phyloP scores from a whole-genome alignment of 92 coral and sea anemone genomes.

The Anthopleura xanthogrammica region DNA sequence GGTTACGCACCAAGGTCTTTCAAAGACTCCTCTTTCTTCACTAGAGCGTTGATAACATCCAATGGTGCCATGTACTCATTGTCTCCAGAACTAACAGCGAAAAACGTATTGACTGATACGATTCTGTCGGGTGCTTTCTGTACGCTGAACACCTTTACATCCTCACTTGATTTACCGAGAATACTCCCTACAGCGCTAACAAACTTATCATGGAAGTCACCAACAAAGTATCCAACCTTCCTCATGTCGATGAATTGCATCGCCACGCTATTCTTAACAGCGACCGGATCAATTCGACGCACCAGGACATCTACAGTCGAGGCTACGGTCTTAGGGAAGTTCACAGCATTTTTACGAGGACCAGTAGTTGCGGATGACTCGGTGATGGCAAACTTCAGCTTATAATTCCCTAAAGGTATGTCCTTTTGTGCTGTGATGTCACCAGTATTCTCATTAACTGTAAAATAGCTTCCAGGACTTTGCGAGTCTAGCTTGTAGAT shows the following conservation, averaged over 20 bases:
- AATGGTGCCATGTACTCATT: conserved; percentile 32
- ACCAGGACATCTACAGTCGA: conserved; percentile 52
- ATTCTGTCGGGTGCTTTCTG: conserved; percentile 51
- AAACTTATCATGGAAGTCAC: conserved; percentile 53
- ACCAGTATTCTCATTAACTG: conserved; percentile 36
- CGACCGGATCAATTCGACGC: conserved; percentile 47
- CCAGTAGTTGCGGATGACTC: conserved; percentile 24
- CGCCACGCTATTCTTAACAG: conserved; percentile 65
- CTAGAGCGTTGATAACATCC: conserved; percentile 39
- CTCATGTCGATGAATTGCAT: conserved; percentile 63
- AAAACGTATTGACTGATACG: conserved; percentile 55
- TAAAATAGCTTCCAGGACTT: conserved; percentile 29
- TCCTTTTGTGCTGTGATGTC: conserved; percentile 44
- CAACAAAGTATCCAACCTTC: conserved; percentile 58
- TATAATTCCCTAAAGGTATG: conserved; percentile 53
- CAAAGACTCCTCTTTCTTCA: conserved; percentile 31
- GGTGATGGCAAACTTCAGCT: conserved; percentile 42
- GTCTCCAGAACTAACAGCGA: conserved; percentile 52
- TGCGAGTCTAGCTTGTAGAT: conserved; percentile 55
- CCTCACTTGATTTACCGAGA: conserved; percentile 38
- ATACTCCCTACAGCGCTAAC: conserved; percentile 24
- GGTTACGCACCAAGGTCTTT: conserved; percentile 51
- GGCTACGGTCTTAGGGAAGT: conserved; percentile 48
- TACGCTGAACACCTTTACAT: conserved; percentile 64
- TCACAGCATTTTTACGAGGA: conserved; percentile 11